Base-by-base conservation (phyloP, 2,113 vertebrate genomes). In the Toxostoma redivivum region DNA sequence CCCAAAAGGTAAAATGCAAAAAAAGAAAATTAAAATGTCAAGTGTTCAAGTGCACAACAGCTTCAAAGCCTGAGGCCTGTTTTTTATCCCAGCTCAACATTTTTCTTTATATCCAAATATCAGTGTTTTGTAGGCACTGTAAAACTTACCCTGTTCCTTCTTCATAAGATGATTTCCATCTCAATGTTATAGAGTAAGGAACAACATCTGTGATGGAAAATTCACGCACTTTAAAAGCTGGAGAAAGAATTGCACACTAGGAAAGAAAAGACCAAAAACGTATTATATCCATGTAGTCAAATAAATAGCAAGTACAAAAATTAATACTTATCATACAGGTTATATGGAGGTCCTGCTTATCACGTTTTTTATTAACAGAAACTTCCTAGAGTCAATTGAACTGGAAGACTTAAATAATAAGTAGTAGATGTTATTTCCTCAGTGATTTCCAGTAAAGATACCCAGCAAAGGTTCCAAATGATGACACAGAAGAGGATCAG, bases 171-270 rank as follows among this genome's bases (percentile, higher is more conserved):
- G 99, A 98, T 94, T 99, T 99, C 99, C 99, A 99, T 78, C 98
- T 98, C 80, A 99, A 93, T 4, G 99, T 99, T 82, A 99, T 95
- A n/a, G 99, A 99, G 81, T 99, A 99, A n/a, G 99, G 98, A 97
- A 99, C 98, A 86, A 98, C 97, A 79, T 99, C 99, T 38, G 98
- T 99, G 97, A 99, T 99, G 80, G 99, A 99, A 97, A 99, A 99
- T 90, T 99, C 99, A 56, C 99, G 98, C 67, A 99, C 99, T 95
- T 99, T 99, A 96, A 99, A 99, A 42, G 99, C 99, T 94, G 99
- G 99, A 58, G 99, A 99, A 91, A 99, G 98, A 97, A 99, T 99
- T 58, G 99, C 99, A 95, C 99, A 99, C 99, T 99, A 96, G 85
- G 97, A 71, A 47, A 69, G 91, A 83, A 74, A 93, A 97, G 21